Evolutionary conservation across 2,797 vertebrate species (phyloP).

Genomic region (Periophthalmus magnuspinnatus): DNA sequence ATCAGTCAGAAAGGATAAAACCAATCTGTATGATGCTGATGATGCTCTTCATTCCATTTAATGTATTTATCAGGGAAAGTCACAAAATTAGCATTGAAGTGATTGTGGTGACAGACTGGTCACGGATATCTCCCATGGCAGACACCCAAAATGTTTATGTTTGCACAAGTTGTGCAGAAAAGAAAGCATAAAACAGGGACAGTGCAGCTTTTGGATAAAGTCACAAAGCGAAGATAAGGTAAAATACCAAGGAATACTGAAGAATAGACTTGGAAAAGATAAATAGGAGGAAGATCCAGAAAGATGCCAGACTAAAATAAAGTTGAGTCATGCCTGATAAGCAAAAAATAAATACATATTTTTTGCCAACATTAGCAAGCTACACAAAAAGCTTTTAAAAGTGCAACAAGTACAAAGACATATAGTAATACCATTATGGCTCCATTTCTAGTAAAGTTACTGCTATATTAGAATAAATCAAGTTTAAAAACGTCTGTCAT

Average conservation of each 20-base stretch:
- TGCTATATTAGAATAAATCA: background rate
- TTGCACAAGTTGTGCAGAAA: constrained; percentile 42
- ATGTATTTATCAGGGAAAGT: constrained; percentile 73
- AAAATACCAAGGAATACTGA: constrained; percentile 42
- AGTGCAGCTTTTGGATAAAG: constrained; percentile 34
- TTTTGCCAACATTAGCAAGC: too few species aligned
- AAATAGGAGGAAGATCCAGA: constrained; percentile 43
- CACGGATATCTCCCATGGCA: constrained; percentile 64
- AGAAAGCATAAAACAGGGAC: constrained; percentile 14
- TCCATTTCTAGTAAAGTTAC: background rate
- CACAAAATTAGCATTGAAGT: constrained; percentile 77
- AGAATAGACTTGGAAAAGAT: constrained; percentile 52
- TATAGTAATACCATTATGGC: background rate
- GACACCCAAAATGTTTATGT: constrained; percentile 68
- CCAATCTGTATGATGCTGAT: constrained; percentile 67
- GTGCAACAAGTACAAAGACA: constrained; percentile 4
- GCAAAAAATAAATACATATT: constrained; percentile 27
- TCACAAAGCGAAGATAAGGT: constrained; percentile 54
- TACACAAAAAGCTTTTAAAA: constrained; percentile 24
- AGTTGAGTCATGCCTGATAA: constrained; percentile 59
- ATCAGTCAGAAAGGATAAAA: constrained; percentile 43
- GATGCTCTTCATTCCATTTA: constrained; percentile 68
- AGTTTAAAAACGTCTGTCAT: background rate
- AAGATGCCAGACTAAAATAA: constrained; percentile 41
- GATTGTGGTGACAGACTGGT: constrained; percentile 67